Evolutionary conservation across 2,888 invertebrate species (phyloP), one percentile per base, ranked within the genome.

Genomic region (Hydrotaea diabolus): DNA sequence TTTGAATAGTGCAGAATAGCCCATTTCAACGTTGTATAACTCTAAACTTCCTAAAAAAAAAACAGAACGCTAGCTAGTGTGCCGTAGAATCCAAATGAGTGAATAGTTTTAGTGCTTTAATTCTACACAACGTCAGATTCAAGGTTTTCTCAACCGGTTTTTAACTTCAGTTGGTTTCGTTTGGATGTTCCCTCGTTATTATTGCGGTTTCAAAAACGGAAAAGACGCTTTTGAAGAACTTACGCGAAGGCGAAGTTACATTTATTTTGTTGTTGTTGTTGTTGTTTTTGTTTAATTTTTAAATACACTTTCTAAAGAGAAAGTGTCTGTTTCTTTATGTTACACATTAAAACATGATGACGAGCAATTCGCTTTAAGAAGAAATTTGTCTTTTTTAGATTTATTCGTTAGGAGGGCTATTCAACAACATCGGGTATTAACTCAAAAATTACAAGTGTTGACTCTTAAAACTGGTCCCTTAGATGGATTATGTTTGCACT

Each of bases 231-330:
- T 59, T 15, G 26, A 11, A 59, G 36, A 59, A 62, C 39, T 62
- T 62, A 9, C 15, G 69, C 19, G 43, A 43, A 69, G 49, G n/a
- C 15, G 49, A 49, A 15, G 49, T 49, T n/a, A n/a, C 9, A 17
- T 62, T 64, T 4, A 17, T n/a, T 5, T 49, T 31, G 39, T 64
- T n/a, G 31, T 31, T 17, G 17, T 62, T 64, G 15, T 64, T n/a
- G 1, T 49, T 31, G 39, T 64, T n/a, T 49, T 82, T 53, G 57
- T 77, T 13, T 66, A 31, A 77, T 80, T 75, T 77, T 69, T 23
- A 83, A 69, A 62, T 31, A 59, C 17, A 83, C 83, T 83, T 83
- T 83, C 83, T 83, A 83, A 83, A 83, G 83, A 83, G 83, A 83
- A 83, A 83, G 83, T 83, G 13, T 73, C 21, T 39, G 19, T 62